Conservation (phyloP, 2,797 vertebrate species). For the Urocyon cinereoargenteus region DNA sequence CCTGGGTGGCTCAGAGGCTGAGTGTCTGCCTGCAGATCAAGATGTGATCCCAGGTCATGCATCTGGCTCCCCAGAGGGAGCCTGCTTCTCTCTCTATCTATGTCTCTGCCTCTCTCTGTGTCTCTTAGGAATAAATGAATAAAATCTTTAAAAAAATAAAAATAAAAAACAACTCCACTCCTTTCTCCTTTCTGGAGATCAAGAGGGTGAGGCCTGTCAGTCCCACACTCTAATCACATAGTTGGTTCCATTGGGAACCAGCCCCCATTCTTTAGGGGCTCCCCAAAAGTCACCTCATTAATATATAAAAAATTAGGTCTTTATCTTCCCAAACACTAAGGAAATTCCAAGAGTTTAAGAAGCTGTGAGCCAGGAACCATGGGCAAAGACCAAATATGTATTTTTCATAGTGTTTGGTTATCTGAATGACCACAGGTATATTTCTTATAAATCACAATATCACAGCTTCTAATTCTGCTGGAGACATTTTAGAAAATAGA, state of each 20-base stretch:
- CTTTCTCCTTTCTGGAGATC: neutral
- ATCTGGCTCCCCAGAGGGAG: too few relatives aligned
- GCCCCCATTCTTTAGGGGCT: neutral
- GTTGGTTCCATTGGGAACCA: neutral
- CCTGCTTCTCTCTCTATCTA: too few relatives aligned
- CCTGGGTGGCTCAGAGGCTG: too few relatives aligned
- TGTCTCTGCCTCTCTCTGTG: too few relatives aligned
- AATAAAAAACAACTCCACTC: too few relatives aligned
- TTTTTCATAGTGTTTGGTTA: neutral
- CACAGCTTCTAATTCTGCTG: neutral
- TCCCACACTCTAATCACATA: neutral
- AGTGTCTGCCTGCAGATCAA: too few relatives aligned
- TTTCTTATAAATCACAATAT: neutral
- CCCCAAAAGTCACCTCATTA: neutral
- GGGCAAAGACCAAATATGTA: neutral
- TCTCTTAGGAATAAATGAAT: too few relatives aligned
- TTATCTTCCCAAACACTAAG: neutral
- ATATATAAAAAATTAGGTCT: neutral
- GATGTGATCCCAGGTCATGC: too few relatives aligned
- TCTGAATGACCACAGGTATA: neutral
- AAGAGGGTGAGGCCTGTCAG: neutral
- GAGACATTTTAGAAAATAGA: conserved; percentile 15
- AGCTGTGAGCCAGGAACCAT: neutral
- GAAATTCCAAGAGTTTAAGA: neutral
- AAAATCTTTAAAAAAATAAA: too few relatives aligned